Evolutionary conservation across 2,113 vertebrate genomes (phyloP).

Genomic region (Colaptes auratus): DNA sequence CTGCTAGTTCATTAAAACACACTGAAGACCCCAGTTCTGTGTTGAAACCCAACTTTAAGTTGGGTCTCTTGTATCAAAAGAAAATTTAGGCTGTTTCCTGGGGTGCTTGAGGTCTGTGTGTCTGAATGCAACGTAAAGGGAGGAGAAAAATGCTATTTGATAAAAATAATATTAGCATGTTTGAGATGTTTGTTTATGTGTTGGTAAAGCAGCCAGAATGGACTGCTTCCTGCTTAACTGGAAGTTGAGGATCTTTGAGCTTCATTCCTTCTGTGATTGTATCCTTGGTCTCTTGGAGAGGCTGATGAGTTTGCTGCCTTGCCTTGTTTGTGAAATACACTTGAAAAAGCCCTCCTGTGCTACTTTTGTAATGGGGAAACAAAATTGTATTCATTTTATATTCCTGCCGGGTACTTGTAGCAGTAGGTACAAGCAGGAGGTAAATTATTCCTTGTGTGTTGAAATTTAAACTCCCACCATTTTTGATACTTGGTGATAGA

Average conservation of each 20-base stretch:
- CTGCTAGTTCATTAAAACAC: background rate
- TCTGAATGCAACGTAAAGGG: background rate
- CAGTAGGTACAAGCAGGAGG: background rate
- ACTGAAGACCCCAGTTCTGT: background rate
- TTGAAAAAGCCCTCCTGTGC: background rate
- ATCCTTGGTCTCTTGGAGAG: background rate
- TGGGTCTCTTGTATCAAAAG: background rate
- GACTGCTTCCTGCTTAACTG: background rate
- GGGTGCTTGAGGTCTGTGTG: background rate
- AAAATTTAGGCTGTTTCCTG: background rate
- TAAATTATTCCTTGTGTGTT: constrained; percentile 14
- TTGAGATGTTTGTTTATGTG: background rate
- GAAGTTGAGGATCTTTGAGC: background rate
- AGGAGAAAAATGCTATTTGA: background rate
- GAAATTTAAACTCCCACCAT: constrained; percentile 22
- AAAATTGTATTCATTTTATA: background rate
- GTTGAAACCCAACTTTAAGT: background rate
- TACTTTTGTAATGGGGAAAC: fast-evolving
- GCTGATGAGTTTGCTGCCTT: background rate
- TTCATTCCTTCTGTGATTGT: background rate
- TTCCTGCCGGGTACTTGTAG: background rate
- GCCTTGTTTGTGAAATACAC: background rate
- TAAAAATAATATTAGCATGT: background rate
- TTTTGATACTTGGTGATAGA: constrained; percentile 9
- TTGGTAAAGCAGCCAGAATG: background rate